Base-by-base conservation (phyloP, 2,888 invertebrate species). In the Pseudoips prasinana region DNA sequence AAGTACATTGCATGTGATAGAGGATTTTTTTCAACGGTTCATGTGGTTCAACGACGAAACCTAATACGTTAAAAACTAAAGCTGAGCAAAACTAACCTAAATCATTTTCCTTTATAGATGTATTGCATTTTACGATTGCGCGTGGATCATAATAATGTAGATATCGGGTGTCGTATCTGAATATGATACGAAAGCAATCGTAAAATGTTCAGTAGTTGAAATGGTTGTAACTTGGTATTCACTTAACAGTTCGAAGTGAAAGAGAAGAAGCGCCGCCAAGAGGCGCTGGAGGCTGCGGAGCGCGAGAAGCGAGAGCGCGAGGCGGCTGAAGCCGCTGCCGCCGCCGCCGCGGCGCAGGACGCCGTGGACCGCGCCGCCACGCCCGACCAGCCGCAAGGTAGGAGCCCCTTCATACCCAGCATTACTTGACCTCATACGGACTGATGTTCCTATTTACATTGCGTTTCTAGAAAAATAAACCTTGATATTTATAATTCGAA, bases 181-280 rank as follows among this genome's bases (percentile, higher is more conserved):
- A n/a, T n/a, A n/a, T n/a, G n/a, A n/a, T n/a, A n/a, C n/a, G n/a
- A n/a, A n/a, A n/a, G n/a, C n/a, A n/a, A n/a, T n/a, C n/a, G n/a
- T n/a, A n/a, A n/a, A n/a, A n/a, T n/a, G n/a, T n/a, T n/a, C n/a
- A n/a, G n/a, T n/a, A n/a, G n/a, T n/a, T n/a, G n/a, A n/a, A n/a
- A n/a, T n/a, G n/a, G n/a, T n/a, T n/a, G n/a, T n/a, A n/a, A n/a
- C n/a, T n/a, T n/a, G n/a, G n/a, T n/a, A n/a, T n/a, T n/a, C n/a
- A n/a, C n/a, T n/a, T n/a, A 2, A 9, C 83, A 98, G 98, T 98
- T 96, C 91, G 98, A 98, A 91, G 92, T 98, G 89, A 96, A 97
- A 89, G 98, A 99, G 90, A 92, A 96, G 90, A 96, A 96, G 88
- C 92, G 96, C 65, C 92, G 95, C 49, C 94, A 96, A 77, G 95